Base-by-base conservation (phyloP, 2,797 vertebrate genomes). In the Lates japonicus region DNA sequence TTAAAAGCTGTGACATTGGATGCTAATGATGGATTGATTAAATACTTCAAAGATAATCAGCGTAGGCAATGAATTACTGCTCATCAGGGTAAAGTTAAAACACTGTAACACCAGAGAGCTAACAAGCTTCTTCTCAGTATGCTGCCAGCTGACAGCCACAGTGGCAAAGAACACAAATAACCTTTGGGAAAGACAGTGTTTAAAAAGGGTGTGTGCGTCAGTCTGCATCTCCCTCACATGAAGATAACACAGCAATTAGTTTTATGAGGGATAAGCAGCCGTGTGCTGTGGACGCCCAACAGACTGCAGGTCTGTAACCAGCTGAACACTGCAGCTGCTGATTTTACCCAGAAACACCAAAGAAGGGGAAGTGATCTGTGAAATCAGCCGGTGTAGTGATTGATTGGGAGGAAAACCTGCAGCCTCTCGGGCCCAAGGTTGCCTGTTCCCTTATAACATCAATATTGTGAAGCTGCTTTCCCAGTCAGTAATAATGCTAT, bases 61-160 rank as follows among this genome's bases (percentile, higher is more conserved):
- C 0, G 20, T 46, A 55, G 76, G 44, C 3, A 20, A 66, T 75
- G 70, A 80, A 74, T 81, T 73, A 54, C 58, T 31, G 11, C 81
- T 89, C 76, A 67, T 82, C 76, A 68, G 82, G 55, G 64, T 66
- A 35, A 67, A 80, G 80, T 79, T 88, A 72, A 78, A 86, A 57
- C 42, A 12, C 33, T 41, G 63, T 33, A 78, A 70, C 77, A 70
- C 59, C 62, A 75, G 76, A 80, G 67, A 77, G 17, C 65, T 69
- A 88, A 87, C 79, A 51, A 86, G 84, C 86, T 61, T 73, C 49
- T 59, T 72, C 76, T 80, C 86, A 87, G 82, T 80, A 8, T 76
- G 86, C 66, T 44, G 68, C 67, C 76, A 46, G 66, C 70, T 54
- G 70, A 76, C 73, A 77, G 85, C 74, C 68, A 52, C 55, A 7